Evolutionary conservation across 2,113 vertebrate genomes (phyloP).

Genomic region (Pica pica): DNA sequence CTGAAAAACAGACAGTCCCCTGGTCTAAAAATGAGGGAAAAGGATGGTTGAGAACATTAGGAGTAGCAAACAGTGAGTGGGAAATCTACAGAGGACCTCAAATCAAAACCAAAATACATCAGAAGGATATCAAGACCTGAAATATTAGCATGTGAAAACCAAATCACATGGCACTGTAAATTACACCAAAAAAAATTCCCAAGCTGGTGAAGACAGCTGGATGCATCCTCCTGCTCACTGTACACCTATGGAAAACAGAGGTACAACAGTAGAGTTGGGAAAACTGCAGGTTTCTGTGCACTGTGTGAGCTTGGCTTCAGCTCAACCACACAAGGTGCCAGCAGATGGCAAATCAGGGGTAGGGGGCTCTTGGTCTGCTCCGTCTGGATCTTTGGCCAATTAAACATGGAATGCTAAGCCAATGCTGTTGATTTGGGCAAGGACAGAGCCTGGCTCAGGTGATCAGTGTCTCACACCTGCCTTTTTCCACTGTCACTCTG

Average conservation of each 20-base stretch:
- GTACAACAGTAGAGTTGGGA: fast-evolving
- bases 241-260: neutral
- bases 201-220: neutral
- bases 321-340: neutral
- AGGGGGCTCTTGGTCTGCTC: neutral
- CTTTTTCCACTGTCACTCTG: neutral
- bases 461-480: neutral
- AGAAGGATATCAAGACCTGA: neutral
- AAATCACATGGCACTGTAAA: neutral
- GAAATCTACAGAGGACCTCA: neutral
- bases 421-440: neutral
- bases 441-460: neutral
- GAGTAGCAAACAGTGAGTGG: neutral
- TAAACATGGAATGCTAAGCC: neutral
- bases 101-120: neutral
- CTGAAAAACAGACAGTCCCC: neutral
- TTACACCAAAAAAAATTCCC: neutral
- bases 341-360: neutral
- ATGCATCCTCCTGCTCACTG: neutral
- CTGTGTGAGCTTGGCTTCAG: neutral
- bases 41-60: neutral
- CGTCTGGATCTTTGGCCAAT: neutral
- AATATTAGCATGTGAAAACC: neutral
- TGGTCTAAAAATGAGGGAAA: neutral
- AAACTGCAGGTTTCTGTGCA: neutral